Percentiles rank a stretch among this genome's conserved stretches.
These are phyloP conservation scores for cat (Felis catus) DNA, from an alignment of 2,113 vertebrate genomes.

Conservation along the genomic window DNA sequence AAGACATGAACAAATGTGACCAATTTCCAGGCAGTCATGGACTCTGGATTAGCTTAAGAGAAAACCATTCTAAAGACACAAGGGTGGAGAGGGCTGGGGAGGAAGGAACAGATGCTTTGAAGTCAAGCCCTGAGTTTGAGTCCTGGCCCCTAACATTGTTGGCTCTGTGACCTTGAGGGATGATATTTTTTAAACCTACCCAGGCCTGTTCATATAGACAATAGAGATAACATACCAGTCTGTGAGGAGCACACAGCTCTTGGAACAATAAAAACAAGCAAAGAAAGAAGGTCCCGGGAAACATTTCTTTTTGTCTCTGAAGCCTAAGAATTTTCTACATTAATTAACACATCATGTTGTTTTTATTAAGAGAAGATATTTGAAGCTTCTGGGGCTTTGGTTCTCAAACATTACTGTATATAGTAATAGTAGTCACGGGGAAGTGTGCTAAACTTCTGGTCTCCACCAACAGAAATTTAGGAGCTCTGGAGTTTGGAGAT, in stretches of 20 bases:
- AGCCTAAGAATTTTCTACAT: background rate
- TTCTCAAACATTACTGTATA: background rate
- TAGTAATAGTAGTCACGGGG: too few species aligned
- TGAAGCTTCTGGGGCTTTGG: background rate
- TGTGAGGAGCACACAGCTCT: background rate
- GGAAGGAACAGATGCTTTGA: background rate
- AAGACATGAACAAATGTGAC: conserved; percentile 11
- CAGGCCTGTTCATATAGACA: background rate
- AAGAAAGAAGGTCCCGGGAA: background rate
- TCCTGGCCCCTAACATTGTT: background rate
- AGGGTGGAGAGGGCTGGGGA: background rate
- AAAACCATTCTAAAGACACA: background rate
- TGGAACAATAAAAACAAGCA: background rate
- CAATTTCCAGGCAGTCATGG: background rate
- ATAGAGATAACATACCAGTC: background rate
- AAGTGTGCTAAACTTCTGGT: background rate
- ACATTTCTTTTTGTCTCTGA: background rate
- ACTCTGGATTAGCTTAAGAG: background rate
- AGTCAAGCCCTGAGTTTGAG: background rate
- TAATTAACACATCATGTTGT: background rate
- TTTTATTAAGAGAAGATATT: background rate
- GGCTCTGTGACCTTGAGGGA: background rate
- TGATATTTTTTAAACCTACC: conserved; percentile 18
- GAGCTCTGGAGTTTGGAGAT: background rate
- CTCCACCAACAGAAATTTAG: background rate